Base-by-base conservation (phyloP, 2,888 invertebrate species). In the Clepsis dumicolana region DNA sequence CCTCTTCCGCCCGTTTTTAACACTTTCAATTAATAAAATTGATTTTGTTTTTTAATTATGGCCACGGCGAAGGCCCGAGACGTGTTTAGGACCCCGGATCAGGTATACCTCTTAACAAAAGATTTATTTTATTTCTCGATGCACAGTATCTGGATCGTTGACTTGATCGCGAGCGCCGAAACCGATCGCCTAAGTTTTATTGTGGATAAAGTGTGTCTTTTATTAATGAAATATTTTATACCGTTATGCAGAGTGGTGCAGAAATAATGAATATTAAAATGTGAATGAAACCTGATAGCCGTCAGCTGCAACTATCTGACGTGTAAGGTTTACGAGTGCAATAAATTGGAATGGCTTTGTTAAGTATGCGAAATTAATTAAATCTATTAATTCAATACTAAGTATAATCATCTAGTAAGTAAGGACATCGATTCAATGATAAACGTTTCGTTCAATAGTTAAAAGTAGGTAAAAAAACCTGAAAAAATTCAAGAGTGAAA, bases 1-100 rank as follows among this genome's bases (percentile, higher is more conserved):
- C 85, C 85, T 89, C 90, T 90, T 91, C 91, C 92, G 91, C 88
- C 92, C 92, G 89, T 91, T 93, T 91, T 93, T 93, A 93, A 93
- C 93, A 92, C 93, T 91, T 90, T 91, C 93, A 93, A 93, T 93
- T 93, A 93, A 93, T 93, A 93, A 93, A 93, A 92, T 93, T 93
- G 92, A 91, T 92, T 93, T 93, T 89, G 91, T 92, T 93, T 93
- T 93, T 93, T 93, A 93, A 93, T 93, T 93, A 93, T 89, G 88
- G 85, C 83, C 81, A 89, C 89, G 90, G 90, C 89, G 90, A 89
- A 89, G 85, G 83, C 82, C 80, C 82, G 83, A 72, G 84, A 88
- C 89, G 87, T 89, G 90, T 90, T 90, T 86, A 86, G 85, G 83
- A 80, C 78, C 80, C 80, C 83, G 80, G 86, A 88, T 89, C 90